Conservation (phyloP, 1,140 invertebrate species). For the Drosophila malerkotliana region DNA sequence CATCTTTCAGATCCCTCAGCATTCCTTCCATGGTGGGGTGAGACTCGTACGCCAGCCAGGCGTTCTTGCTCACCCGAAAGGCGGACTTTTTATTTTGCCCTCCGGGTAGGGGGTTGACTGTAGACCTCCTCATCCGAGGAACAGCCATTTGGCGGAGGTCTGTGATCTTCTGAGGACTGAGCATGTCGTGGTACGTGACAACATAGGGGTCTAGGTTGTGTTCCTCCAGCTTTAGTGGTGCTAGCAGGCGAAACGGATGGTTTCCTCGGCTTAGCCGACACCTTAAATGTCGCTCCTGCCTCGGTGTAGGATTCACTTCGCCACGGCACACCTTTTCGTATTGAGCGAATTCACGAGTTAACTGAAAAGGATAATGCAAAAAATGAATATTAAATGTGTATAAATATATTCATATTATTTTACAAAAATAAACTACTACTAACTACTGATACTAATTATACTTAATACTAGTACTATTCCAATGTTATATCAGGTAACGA, state of each 20-base stretch:
- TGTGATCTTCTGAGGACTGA: conserved; percentile 94
- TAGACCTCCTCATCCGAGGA: conserved; percentile 90
- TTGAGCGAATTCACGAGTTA: conserved; percentile 84
- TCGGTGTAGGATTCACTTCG: conserved; percentile 85
- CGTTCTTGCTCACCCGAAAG: conserved; percentile 98
- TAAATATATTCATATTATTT: not conserved
- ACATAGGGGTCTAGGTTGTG: conserved; percentile 93
- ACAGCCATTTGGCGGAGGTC: conserved; percentile 93
- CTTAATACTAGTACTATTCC: no score
- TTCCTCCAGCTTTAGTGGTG: conserved; percentile 96
- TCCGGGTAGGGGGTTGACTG: conserved; percentile 92
- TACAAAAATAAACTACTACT: no score
- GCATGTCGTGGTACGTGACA: conserved; percentile 94
- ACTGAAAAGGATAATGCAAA: conserved; percentile 21
- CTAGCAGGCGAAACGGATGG: conserved; percentile 90
- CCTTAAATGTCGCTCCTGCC: conserved; percentile 72
- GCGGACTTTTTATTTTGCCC: conserved; percentile 86
- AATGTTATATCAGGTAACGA: no score
- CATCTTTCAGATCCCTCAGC: conserved; percentile 89
- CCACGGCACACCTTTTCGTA: conserved; percentile 95
- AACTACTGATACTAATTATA: no score
- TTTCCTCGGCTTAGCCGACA: conserved; percentile 91
- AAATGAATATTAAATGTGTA: no score
- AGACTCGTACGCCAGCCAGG: conserved; percentile 95
- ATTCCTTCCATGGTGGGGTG: conserved; percentile 90